These are phyloP conservation scores for Drosophila seguyi DNA, from an alignment of 1,140 invertebrate genomes.

Conservation along the genomic window DNA sequence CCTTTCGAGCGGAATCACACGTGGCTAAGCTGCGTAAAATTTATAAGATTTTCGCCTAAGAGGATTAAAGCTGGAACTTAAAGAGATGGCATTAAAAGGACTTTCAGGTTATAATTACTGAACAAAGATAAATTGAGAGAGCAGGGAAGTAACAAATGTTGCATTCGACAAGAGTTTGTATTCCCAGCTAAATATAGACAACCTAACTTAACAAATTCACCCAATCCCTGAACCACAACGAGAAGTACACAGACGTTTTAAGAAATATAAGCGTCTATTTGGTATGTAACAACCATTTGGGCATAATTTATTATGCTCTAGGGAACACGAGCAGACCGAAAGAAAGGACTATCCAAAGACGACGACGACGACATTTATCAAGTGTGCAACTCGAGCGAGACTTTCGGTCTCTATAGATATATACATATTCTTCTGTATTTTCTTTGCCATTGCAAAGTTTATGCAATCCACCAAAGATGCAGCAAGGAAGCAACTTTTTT, in stretches of 20 bases:
- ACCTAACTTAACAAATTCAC: constrained; percentile 15
- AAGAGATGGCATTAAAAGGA: too few species aligned
- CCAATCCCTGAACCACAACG: neutral
- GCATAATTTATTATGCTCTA: constrained; percentile 74
- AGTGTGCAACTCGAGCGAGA: constrained; percentile 54
- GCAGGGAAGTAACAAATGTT: neutral
- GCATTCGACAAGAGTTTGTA: neutral
- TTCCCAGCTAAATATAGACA: constrained; percentile 6
- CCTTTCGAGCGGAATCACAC: constrained; percentile 40
- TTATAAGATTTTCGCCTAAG: constrained; percentile 8
- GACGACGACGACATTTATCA: constrained; percentile 70
- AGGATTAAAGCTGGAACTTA: constrained; percentile 10
- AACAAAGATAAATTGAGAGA: neutral
- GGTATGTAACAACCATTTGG: constrained; percentile 39
- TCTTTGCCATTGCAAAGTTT: constrained; percentile 33
- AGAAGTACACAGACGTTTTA: neutral
- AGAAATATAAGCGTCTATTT: constrained; percentile 33
- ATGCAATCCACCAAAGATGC: constrained; percentile 25
- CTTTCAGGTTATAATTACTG: neutral
- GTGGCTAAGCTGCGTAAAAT: constrained; percentile 59
- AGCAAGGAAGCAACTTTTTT: constrained; percentile 2
- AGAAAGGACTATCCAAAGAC: constrained; percentile 30
- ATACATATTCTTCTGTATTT: constrained; percentile 17
- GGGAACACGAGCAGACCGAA: constrained; percentile 29
- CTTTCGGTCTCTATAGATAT: constrained; percentile 22